Evolutionary conservation across 2,888 invertebrate species (phyloP).

Genomic region (Drosophila parthenogenetica): DNA sequence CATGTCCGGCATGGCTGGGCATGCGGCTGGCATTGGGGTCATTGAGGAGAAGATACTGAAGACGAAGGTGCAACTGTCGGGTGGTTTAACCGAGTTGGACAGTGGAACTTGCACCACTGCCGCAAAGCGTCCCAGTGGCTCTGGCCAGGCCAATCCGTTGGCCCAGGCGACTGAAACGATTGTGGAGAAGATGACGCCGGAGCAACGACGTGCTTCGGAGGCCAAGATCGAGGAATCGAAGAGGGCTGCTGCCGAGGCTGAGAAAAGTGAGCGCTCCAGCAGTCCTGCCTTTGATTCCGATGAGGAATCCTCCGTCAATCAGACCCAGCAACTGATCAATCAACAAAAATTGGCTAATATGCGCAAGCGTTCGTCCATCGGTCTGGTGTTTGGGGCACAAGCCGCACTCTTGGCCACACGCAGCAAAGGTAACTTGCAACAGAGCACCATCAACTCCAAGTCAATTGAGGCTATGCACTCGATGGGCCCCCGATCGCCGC

Average conservation of each 20-base stretch:
- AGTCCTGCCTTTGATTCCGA: slow-evolving; percentile 98
- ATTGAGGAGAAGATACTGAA: slow-evolving; percentile 87
- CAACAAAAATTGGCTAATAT: slow-evolving; percentile 82
- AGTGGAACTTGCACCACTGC: slow-evolving; percentile 74
- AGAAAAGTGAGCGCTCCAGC: slow-evolving; percentile 93
- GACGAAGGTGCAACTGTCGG: slow-evolving; percentile 75
- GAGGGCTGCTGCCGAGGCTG: slow-evolving; percentile 86
- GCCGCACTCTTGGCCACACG: slow-evolving; percentile 84
- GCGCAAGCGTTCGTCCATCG: slow-evolving; percentile 84
- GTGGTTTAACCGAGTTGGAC: slow-evolving; percentile 57
- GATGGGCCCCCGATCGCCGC: slow-evolving; percentile 62
- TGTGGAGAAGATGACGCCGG: slow-evolving; percentile 68
- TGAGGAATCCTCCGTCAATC: slow-evolving; percentile 91
- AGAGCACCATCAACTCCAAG: slow-evolving; percentile 80
- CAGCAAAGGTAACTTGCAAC: slow-evolving; percentile 82
- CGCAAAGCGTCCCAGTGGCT: slow-evolving; percentile 72
- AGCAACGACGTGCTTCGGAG: slow-evolving; percentile 78
- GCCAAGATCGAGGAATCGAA: slow-evolving; percentile 75
- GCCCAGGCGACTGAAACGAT: slow-evolving; percentile 75
- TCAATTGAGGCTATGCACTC: slow-evolving; percentile 81
- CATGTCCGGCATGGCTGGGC: slow-evolving; percentile 95
- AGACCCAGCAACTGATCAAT: slow-evolving; percentile 84
- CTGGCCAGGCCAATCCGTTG: slow-evolving; percentile 80
- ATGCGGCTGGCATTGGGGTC: slow-evolving; percentile 94
- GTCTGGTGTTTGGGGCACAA: slow-evolving; percentile 84